Base-by-base conservation (phyloP, 2,888 invertebrate species). In the Empis stercorea region DNA sequence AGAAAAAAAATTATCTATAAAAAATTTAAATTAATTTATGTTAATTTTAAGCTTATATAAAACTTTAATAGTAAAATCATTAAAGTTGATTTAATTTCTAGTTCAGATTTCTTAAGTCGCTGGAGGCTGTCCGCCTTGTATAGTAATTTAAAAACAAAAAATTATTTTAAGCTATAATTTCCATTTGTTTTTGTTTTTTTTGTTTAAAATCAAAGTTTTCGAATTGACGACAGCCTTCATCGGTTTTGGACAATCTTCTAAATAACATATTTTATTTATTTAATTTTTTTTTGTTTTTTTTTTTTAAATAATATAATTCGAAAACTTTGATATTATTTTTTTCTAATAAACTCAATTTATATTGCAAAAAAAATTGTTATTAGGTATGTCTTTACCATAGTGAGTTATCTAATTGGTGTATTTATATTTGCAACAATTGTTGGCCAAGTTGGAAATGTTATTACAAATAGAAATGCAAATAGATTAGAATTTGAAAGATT, bases 351-450 rank as follows among this genome's bases (percentile, higher is more conserved):
- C 23, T 27, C 23, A 27, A 6, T 27, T n/a, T n/a, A n/a, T 27
- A 27, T 27, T 27, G 23, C 23, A 27, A n/a, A n/a, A n/a, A n/a
- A n/a, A n/a, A n/a, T n/a, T 48, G 57, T 56, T 75, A 76, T 48
- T 79, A 95, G 95, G 75, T 95, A 94, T 71, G 78, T 93, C 65
- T 95, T 95, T 74, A 95, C 94, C 56, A 95, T 95, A 65, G 86
- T 91, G 63, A 94, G 94, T 72, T 95, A 95, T 74, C 77, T 95
- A 64, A 94, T 95, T 64, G 95, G 94, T 57, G 94, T 95, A 55
- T 95, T 95, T 76, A 92, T 95, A 71, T 95, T 95, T 71, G 94
- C 95, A 48, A 95, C 94, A 45, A 95, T 95, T 64, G 94, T 95
- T 52, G 94, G 95, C 45, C 95, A 96, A 78, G 95, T 96, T 46